phyloP scores from a whole-genome alignment of 2,797 vertebrate species.

The Squalus acanthias region DNA sequence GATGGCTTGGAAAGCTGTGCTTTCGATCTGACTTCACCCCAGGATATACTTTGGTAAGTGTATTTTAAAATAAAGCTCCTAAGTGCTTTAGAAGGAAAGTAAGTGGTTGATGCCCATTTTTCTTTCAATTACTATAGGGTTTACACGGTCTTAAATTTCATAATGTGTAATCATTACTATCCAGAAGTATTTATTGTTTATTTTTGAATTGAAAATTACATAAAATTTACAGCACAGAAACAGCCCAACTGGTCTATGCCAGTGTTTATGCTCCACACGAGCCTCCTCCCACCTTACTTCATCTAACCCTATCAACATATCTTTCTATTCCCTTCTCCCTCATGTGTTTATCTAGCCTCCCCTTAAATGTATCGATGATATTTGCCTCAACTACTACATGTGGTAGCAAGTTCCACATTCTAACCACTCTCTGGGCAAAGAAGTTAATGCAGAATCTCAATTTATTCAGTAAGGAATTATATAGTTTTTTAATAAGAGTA shows the following conservation, averaged over 20 bases:
- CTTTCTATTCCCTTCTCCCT: neutral
- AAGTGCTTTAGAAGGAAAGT: neutral
- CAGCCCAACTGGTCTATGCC: neutral
- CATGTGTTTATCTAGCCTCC: neutral
- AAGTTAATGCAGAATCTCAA: conserved; percentile 43
- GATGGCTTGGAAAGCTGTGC: conserved; percentile 58
- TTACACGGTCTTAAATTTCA: neutral
- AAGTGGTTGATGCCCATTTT: neutral
- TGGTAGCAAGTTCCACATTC: neutral
- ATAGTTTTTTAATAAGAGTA: conserved; percentile 35
- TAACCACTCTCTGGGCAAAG: neutral
- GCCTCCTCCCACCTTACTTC: neutral
- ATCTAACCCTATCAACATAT: neutral
- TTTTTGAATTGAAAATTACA: conserved; percentile 37
- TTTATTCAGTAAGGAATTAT: conserved; percentile 43
- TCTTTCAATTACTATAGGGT: neutral
- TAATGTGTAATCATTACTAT: neutral
- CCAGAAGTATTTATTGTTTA: neutral
- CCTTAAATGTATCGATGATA: neutral
- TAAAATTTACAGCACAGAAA: neutral
- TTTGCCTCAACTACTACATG: neutral
- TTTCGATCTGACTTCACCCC: conserved; percentile 56
- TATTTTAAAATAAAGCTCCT: conserved; percentile 5
- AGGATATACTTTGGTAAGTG: conserved; percentile 54
- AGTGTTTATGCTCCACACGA: neutral